These are phyloP conservation scores for Malurus alboscapulatus DNA, from an alignment of 2,113 vertebrate species.

Conservation along the genomic window DNA sequence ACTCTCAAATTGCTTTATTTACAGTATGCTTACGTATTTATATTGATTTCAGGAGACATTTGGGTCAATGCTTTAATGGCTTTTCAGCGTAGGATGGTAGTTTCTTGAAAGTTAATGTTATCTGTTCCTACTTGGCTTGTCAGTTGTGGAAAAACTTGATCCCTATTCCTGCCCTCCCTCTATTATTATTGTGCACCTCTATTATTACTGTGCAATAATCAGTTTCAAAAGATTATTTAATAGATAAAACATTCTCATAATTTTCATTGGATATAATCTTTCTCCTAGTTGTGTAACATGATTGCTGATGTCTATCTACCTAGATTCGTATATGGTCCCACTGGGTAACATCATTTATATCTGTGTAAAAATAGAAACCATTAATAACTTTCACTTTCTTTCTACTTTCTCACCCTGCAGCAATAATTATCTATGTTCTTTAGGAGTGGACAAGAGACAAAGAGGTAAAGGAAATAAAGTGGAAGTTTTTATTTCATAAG, in stretches of 20 bases:
- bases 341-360: neutral
- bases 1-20: neutral
- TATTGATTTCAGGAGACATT: neutral
- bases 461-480: neutral
- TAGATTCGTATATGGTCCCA: neutral
- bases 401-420: neutral
- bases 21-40: rapidly evolving
- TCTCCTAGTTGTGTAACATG: neutral
- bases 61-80: neutral
- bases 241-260: neutral
- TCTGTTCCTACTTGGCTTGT: neutral
- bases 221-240: neutral
- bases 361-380: slow-evolving; percentile 33
- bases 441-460: neutral
- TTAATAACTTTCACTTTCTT: slow-evolving; percentile 10
- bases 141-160: neutral
- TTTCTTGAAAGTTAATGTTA: neutral
- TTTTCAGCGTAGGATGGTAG: neutral
- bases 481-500: neutral
- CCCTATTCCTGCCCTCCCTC: rapidly evolving
- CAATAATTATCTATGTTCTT: slow-evolving; percentile 27
- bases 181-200: neutral
- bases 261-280: neutral
- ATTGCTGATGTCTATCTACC: neutral
- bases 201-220: neutral